Evolutionary conservation across 2,888 invertebrate species (phyloP).

Genomic region (Callinectes sapidus): DNA sequence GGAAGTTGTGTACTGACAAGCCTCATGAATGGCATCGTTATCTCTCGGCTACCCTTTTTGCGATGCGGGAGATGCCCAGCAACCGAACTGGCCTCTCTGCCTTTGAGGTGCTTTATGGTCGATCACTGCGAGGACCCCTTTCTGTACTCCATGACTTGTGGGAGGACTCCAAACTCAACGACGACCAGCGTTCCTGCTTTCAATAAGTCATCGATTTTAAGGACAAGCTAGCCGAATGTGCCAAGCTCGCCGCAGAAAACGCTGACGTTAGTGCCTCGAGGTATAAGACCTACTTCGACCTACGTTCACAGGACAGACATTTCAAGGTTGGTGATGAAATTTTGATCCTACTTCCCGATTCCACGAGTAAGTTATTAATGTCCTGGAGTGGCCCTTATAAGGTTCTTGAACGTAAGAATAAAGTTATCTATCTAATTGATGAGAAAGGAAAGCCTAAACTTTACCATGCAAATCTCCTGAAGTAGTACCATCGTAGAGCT

Average conservation of each 20-base stretch:
- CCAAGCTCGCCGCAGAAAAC: constrained; percentile 48
- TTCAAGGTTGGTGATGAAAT: neutral
- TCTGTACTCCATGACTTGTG: constrained; percentile 43
- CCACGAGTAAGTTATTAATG: no score
- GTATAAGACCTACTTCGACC: constrained; percentile 45
- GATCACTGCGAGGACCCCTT: constrained; percentile 13
- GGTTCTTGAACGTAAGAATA: no score
- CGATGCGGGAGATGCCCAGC: constrained; percentile 46
- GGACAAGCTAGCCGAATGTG: constrained; percentile 41
- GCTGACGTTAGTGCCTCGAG: neutral
- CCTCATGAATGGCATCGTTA: constrained; percentile 54
- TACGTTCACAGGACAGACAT: constrained; percentile 20
- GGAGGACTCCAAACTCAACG: neutral
- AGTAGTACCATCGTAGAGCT: no score
- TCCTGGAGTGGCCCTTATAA: no score
- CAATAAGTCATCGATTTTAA: constrained; percentile 51
- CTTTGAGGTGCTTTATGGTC: neutral
- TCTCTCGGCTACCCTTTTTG: constrained; percentile 27
- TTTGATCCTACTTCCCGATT: no score
- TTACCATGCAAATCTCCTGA: no score
- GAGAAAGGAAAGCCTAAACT: no score
- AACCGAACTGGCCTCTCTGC: constrained; percentile 2
- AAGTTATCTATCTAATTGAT: no score
- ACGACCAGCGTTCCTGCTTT: neutral
- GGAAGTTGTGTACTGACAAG: constrained; percentile 40